Conservation (phyloP, 2,888 invertebrate genomes). For the Ischnus inquisitorius region DNA sequence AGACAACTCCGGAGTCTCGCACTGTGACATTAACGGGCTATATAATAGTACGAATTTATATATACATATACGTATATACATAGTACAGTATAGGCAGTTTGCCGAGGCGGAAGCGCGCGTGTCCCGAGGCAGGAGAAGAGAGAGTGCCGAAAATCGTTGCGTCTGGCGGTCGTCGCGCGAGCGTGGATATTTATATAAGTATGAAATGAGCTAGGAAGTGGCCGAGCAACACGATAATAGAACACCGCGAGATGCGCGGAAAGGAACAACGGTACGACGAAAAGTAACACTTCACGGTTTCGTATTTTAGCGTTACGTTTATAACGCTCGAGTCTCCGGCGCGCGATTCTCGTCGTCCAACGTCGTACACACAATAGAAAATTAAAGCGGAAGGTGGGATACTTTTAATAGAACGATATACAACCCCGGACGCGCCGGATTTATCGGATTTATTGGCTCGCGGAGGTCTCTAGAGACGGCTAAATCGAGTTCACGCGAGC, state of each 20-base stretch:
- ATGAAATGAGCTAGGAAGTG: conserved; percentile 62
- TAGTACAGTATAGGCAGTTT: not conserved
- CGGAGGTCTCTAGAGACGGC: conserved; percentile 61
- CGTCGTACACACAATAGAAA: not conserved
- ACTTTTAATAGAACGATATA: conserved; percentile 68
- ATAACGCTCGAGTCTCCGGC: too few species aligned
- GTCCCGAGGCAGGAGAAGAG: conserved; percentile 45
- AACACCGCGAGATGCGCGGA: conserved; percentile 52
- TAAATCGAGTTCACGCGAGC: conserved; percentile 66
- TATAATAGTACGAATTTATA: not conserved
- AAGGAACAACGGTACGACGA: conserved; percentile 53
- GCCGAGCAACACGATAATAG: conserved; percentile 63
- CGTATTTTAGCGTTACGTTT: conserved; percentile 20
- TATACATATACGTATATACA: conserved; percentile 1
- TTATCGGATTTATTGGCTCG: conserved; percentile 70
- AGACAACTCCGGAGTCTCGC: conserved; percentile 27
- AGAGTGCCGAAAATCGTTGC: conserved; percentile 66
- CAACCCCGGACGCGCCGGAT: conserved; percentile 65
- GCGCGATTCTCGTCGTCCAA: not conserved
- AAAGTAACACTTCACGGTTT: not conserved
- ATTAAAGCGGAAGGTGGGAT: conserved; percentile 17
- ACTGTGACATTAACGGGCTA: conserved; percentile 48
- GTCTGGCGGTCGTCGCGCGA: conserved; percentile 61
- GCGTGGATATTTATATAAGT: conserved; percentile 61
- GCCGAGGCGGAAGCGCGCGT: conserved; percentile 57